Evolutionary conservation across 1,140 invertebrate genomes (phyloP).

Genomic region (Neodiprion pinetum): DNA sequence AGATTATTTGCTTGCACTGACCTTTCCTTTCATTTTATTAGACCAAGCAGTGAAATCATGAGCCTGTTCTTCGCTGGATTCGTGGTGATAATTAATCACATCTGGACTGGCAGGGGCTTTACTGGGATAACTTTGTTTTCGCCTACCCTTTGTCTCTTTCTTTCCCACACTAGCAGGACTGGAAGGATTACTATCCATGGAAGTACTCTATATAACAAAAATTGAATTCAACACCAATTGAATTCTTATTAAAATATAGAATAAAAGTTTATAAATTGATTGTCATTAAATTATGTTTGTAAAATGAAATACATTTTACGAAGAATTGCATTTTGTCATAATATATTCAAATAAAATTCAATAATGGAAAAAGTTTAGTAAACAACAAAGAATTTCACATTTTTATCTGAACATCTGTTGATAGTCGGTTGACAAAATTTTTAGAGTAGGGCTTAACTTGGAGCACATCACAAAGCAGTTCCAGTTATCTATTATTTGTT

Average conservation of each 20-base stretch:
- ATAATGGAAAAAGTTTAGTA: neutral
- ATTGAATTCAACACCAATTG: neutral
- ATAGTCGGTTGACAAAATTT: slow-evolving; percentile 53
- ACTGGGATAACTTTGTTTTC: slow-evolving; percentile 78
- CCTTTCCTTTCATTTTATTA: slow-evolving; percentile 51
- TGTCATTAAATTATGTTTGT: neutral
- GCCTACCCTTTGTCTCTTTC: slow-evolving; percentile 66
- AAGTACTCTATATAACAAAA: slow-evolving; percentile 46
- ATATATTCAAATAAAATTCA: neutral
- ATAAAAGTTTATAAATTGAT: neutral
- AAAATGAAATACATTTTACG: neutral
- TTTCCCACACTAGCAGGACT: slow-evolving; percentile 56
- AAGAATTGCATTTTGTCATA: neutral
- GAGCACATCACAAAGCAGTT: slow-evolving; percentile 51
- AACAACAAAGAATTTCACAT: neutral
- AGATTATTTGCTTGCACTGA: slow-evolving; percentile 17
- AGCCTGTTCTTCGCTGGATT: slow-evolving; percentile 55
- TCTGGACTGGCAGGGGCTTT: slow-evolving; percentile 67
- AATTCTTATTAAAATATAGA: slow-evolving; percentile 10
- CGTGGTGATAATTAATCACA: slow-evolving; percentile 52
- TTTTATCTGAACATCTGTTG: slow-evolving; percentile 58
- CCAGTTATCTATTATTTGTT: slow-evolving; percentile 58
- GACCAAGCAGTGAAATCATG: slow-evolving; percentile 60
- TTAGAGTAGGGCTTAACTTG: slow-evolving; percentile 40
- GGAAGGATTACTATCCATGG: slow-evolving; percentile 61